Conservation (phyloP, 2,113 vertebrate genomes). For the Cololabis saira region DNA sequence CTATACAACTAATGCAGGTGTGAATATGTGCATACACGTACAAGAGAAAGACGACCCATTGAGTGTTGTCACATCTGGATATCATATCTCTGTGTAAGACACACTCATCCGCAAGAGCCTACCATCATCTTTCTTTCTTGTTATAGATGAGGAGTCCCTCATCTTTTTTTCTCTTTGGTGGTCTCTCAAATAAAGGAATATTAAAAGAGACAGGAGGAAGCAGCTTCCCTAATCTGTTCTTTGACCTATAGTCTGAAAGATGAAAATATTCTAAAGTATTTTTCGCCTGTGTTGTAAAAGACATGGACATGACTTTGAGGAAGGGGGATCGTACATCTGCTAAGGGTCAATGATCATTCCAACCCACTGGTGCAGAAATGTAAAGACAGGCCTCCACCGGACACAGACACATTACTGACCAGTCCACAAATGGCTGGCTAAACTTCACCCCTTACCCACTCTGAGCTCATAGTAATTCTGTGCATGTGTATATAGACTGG, state of each 20-base stretch:
- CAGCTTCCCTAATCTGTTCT: constrained; percentile 55
- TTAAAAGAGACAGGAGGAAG: constrained; percentile 43
- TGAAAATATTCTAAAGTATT: constrained; percentile 34
- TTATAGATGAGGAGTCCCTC: constrained; percentile 31
- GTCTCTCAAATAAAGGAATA: constrained; percentile 38
- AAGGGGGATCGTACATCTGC: constrained; percentile 42
- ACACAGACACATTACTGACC: constrained; percentile 47
- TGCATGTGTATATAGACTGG: constrained; percentile 51
- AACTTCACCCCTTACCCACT: constrained; percentile 50
- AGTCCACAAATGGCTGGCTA: constrained; percentile 6
- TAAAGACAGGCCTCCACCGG: constrained; percentile 32
- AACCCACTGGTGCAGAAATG: constrained; percentile 28
- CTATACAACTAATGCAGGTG: constrained; percentile 29
- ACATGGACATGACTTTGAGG: constrained; percentile 37
- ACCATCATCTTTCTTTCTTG: constrained; percentile 18
- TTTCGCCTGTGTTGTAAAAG: constrained; percentile 42
- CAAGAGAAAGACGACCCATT: constrained; percentile 22
- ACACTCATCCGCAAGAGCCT: background rate
- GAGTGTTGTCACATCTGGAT: constrained; percentile 47
- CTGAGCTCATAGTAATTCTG: constrained; percentile 56
- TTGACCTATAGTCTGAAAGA: constrained; percentile 55
- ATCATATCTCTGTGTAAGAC: constrained; percentile 12
- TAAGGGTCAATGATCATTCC: constrained; percentile 57
- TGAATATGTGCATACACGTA: constrained; percentile 22
- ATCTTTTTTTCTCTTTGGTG: constrained; percentile 44